Evolutionary conservation across 2,797 vertebrate genomes (phyloP).

Genomic region (Melanotaenia parkinsoni): DNA sequence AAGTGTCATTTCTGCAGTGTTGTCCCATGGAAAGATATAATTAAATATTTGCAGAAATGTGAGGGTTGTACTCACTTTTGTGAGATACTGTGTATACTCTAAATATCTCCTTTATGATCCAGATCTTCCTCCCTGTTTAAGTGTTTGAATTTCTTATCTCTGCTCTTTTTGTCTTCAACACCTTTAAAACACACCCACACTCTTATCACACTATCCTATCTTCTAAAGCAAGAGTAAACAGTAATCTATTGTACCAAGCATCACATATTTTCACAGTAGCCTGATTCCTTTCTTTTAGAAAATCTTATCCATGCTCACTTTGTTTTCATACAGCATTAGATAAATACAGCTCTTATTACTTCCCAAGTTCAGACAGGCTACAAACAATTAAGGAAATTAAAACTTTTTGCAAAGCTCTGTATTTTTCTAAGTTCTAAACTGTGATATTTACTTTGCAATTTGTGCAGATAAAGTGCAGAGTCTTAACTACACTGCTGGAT

Average conservation of each 20-base stretch:
- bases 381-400: background rate
- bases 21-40: no score
- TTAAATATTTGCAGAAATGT: no score
- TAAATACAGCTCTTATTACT: constrained; percentile 38
- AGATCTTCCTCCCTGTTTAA: background rate
- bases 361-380: background rate
- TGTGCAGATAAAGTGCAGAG: background rate
- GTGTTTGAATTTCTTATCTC: constrained; percentile 16
- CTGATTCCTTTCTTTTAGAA: constrained; percentile 23
- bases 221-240: background rate
- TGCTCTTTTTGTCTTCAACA: background rate
- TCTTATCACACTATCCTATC: background rate
- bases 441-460: background rate
- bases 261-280: constrained; percentile 22
- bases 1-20: no score
- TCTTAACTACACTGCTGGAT: background rate
- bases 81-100: background rate
- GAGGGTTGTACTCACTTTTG: no score
- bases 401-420: background rate
- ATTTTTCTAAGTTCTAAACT: background rate
- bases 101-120: background rate
- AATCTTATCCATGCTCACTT: constrained; percentile 38
- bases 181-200: background rate
- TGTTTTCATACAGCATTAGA: constrained; percentile 30
- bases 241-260: background rate